Base-by-base conservation (phyloP, 1,140 invertebrate species). In the Parasteatoda tepidariorum region DNA sequence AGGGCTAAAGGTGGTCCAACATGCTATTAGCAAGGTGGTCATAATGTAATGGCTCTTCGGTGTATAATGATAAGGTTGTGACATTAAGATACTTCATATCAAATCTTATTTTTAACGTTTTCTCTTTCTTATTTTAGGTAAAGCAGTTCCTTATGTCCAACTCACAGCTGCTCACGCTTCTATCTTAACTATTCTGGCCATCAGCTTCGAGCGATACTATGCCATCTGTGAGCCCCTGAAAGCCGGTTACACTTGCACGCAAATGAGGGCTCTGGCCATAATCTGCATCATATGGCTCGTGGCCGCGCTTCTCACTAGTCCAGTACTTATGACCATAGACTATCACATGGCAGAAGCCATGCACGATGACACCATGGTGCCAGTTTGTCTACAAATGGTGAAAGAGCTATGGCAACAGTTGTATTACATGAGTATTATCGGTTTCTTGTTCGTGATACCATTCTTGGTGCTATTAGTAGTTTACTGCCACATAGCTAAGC, bases 171-270 rank as follows among this genome's bases (percentile, higher is more conserved):
- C 96, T 0, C 95, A 97, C 88, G 95, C 95, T 15, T 97, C 96
- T 3, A 95, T 97, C 1, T 90, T 98, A 31, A 98, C 96, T 15
- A 98, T 98, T 85, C 90, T 98, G 86, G 96, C 96, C 61, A 91
- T 91, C 78, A 89, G 95, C 88, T 95, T 98, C 88, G 97, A 98
- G 88, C 91, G 97, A 6, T 98, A 98, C 90, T 97, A 97, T 89
- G 96, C 96, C 31, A 97, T 98, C 87, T 98, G 96, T 89, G 93
- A 96, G 86, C 97, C 96, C 0, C 89, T 98, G 57, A 92, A 95
- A 86, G 96, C 95, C 0, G 94, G 95, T 85, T 96, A 96, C 89
- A 95, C 96, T 18, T 97, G 96, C 88, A 97, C 95, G 2, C 96
- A 96, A 89, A 92, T 94, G 1, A 91, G 95, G 81, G 95, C 95